Evolutionary conservation across 2,888 invertebrate genomes (phyloP), one percentile per base, ranked within the genome.

Genomic region (Cheilosia impressa): DNA sequence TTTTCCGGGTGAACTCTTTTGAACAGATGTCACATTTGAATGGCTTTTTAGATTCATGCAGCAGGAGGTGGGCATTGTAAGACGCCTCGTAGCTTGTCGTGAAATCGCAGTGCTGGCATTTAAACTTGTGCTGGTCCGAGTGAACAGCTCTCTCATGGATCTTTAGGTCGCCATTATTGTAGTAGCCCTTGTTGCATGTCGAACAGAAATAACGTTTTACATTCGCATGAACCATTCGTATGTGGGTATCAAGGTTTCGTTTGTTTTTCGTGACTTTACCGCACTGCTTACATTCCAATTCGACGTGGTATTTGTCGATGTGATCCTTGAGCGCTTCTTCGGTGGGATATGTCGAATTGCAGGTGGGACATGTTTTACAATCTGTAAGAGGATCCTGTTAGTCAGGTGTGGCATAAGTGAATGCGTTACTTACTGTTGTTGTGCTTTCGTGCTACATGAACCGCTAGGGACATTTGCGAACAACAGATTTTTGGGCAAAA

Each of bases 371-470:
- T 4, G 73, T 52, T 43, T 82, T 79, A 38, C 52, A 78, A 65
- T 87, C 87, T 87, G n/a, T 7, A 62, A 77, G 22, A 27, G 2
- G 4, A 24, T 0, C n/a, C 0, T 31, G 4, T n/a, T 31, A 9
- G 10, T n/a, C 4, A 6, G 27, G 6, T n/a, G 17, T 4, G 17
- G n/a, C 15, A 15, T 9, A 5, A 17, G 17, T 5, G n/a, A 17
- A 34, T 2, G n/a, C 9, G 9, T 3, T 47, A 87, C 89, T 87
- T 75, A 92, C 92, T 90, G 52, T 90, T 91, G 63, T 92, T 92
- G 69, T 92, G 92, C 63, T 90, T 90, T 38, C 91, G 89, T 10
- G 91, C 90, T n/a, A 92, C 89, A 81, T 92, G 92, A 10, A 92
- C 90, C 0, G 91, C 89, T 2, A 92, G 87, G 4, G 92, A 90